Base-by-base conservation (phyloP, 2,888 invertebrate species). In the Lampropteryx suffumata region DNA sequence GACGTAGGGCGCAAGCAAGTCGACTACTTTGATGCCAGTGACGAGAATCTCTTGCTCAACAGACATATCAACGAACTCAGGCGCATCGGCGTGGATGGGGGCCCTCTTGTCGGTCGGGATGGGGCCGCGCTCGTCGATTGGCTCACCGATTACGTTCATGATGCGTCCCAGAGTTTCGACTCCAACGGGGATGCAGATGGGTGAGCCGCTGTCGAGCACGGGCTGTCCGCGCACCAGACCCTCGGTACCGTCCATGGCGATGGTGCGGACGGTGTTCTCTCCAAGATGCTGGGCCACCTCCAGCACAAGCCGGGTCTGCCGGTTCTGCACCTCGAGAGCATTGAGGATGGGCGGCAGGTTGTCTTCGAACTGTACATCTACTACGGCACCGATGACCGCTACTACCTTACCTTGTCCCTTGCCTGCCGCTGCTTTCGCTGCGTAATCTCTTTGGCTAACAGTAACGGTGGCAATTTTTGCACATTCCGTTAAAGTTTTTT, bases 321-420 rank as follows among this genome's bases (percentile, higher is more conserved):
- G 95, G 76, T 95, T 95, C 71, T 95, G 92, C 4, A 99, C 98
- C 85, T 99, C 98, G 71, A 99, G 91, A 50, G 98, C 97, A 92
- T 99, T 99, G 57, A 99, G 93, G 84, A 99, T 99, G 43, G 97
- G 94, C 47, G 99, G 99, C 44, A 99, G 92, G 49, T 93, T 92
- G 64, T 96, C 97, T 55, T 98, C 98, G 79, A 99, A 99, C 82
- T 98, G 98, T 7, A 99, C 98, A 82, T 99, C 99, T 45, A 99
- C 98, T 29, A 99, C 98, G 80, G 99, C 98, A 93, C 98, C 98
- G 82, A 99, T 99, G 51, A 99, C 98, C 43, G 98, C 98, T 33
- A 98, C 97, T 60, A 99, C 93, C 80, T 91, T 93, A 68, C 96
- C 96, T 70, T 91, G 79, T 3, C 57, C 80, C 55, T 73, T 71